A percentile compares a stretch with the other conserved stretches of the same genome.
phyloP scores from a whole-genome alignment of 1,140 invertebrate species.

The Drosophila mojavensis region DNA sequence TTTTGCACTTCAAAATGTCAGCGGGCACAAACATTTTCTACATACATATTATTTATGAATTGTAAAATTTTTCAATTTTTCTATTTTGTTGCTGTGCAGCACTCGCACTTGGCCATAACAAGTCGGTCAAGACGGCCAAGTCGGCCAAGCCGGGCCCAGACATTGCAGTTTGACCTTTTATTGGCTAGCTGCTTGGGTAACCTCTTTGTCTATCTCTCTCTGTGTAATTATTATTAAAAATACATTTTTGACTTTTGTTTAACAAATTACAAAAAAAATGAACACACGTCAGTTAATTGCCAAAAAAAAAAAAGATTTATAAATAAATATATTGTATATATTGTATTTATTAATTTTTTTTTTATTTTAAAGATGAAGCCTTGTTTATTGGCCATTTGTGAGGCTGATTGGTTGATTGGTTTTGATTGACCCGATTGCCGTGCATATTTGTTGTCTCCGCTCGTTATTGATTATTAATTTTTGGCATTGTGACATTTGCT shows the following conservation, averaged over 20 bases:
- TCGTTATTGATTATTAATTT: slow-evolving; percentile 68
- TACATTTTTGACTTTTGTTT: slow-evolving; percentile 67
- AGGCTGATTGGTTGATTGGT: slow-evolving; percentile 33
- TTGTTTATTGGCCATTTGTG: slow-evolving; percentile 49
- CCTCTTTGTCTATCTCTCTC: slow-evolving; percentile 14
- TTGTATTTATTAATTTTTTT: neutral
- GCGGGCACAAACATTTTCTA: slow-evolving; percentile 62
- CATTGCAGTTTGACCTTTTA: slow-evolving; percentile 79
- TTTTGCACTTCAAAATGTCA: slow-evolving; percentile 78
- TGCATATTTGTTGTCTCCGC: slow-evolving; percentile 46
- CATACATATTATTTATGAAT: slow-evolving; percentile 76
- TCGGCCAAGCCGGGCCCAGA: slow-evolving; percentile 53
- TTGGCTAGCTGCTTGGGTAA: slow-evolving; percentile 52
- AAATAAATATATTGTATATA: slow-evolving; percentile 14
- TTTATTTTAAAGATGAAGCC: slow-evolving; percentile 33
- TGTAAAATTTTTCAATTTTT: slow-evolving; percentile 49
- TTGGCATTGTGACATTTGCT: slow-evolving; percentile 71
- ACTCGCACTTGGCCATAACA: slow-evolving; percentile 78
- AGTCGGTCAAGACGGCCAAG: slow-evolving; percentile 71
- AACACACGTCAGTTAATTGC: slow-evolving; percentile 68
- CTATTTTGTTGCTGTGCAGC: slow-evolving; percentile 5
- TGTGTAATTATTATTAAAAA: slow-evolving; percentile 76
- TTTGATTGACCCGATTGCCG: slow-evolving; percentile 69
- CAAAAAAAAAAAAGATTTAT: slow-evolving; percentile 45
- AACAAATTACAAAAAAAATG: slow-evolving; percentile 78